These are phyloP conservation scores for Eleutherodactylus coqui DNA, from an alignment of 2,797 vertebrate genomes.

Conservation along the genomic window DNA sequence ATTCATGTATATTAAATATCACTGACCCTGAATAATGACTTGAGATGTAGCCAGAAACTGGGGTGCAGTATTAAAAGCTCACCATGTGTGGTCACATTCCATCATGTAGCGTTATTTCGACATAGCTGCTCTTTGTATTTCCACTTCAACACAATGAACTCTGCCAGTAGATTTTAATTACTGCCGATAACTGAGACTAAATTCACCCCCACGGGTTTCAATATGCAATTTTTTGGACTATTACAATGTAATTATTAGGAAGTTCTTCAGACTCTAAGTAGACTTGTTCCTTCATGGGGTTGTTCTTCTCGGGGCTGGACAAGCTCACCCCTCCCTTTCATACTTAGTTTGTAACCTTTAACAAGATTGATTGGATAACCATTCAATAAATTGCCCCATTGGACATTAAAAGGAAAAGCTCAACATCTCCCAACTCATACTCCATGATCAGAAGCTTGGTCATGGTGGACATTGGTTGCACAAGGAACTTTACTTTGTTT, in stretches of 20 bases:
- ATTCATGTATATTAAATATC: neutral
- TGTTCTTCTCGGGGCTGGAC: neutral
- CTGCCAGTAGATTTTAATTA: too few species aligned
- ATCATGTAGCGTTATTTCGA: neutral
- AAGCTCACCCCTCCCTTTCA: too few species aligned
- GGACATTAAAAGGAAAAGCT: too few species aligned
- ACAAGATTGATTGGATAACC: neutral
- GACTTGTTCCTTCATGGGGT: neutral
- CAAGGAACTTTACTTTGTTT: too few species aligned
- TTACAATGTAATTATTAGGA: neutral
- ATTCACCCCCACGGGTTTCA: too few species aligned
- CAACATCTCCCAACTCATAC: too few species aligned
- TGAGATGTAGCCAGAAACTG: neutral
- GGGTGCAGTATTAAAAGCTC: neutral
- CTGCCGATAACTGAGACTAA: too few species aligned
- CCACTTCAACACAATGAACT: neutral
- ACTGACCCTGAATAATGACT: neutral
- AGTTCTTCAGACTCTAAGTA: neutral
- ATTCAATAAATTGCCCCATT: neutral
- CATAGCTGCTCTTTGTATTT: neutral
- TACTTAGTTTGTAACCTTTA: too few species aligned
- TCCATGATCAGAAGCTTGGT: too few species aligned
- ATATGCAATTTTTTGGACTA: too few species aligned
- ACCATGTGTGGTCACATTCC: neutral
- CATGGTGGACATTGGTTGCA: too few species aligned